phyloP scores from a whole-genome alignment of 2,888 invertebrate genomes.

The Chrysodeixis includens region DNA sequence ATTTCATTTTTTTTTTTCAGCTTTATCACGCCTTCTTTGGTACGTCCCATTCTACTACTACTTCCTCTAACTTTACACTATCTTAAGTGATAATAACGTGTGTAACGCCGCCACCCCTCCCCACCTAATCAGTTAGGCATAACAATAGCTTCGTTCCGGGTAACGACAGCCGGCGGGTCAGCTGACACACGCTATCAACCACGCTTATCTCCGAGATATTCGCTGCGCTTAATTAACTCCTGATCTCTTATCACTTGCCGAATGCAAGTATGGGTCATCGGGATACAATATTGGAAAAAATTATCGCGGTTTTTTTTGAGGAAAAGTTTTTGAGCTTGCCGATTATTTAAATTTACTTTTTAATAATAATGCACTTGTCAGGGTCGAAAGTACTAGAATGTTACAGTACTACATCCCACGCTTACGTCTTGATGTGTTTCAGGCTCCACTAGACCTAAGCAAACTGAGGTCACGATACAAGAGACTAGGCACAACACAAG shows the following conservation, averaged over 20 bases:
- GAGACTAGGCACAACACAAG: neutral
- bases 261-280: conserved; percentile 12
- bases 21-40: too few species aligned
- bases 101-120: too few species aligned
- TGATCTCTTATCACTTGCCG: conserved; percentile 14
- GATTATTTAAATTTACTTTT: too few species aligned
- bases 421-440: too few species aligned
- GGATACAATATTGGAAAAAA: conserved; percentile 8
- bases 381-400: neutral
- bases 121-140: neutral
- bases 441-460: neutral
- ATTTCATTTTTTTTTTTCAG: too few species aligned
- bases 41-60: too few species aligned
- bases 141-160: conserved; percentile 31
- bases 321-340: neutral
- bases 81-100: too few species aligned
- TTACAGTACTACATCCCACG: too few species aligned
- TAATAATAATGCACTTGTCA: neutral
- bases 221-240: conserved; percentile 22
- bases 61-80: too few species aligned
- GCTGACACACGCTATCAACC: conserved; percentile 16
- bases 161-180: conserved; percentile 29
- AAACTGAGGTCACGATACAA: too few species aligned
- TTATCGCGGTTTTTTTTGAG: conserved; percentile 9
- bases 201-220: conserved; percentile 36